Conservation (phyloP, 2,888 invertebrate species). For the Cosmia pyralina region DNA sequence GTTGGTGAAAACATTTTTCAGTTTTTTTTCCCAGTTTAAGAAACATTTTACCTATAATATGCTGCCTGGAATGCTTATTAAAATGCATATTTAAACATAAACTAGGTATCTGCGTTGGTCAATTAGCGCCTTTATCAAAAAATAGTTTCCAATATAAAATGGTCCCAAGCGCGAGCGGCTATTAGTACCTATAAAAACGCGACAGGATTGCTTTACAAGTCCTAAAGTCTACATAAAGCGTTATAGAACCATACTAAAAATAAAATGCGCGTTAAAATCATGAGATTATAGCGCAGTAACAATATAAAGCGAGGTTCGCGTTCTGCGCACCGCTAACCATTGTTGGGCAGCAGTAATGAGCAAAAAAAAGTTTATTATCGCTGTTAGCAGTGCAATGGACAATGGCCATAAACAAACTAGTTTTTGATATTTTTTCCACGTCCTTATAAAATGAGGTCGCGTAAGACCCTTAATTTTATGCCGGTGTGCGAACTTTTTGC, state of each 20-base stretch:
- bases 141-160: not conserved
- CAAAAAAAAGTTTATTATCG: conserved; percentile 70
- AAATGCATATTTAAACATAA: not conserved
- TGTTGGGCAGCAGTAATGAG: conserved; percentile 75
- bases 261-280: conserved; percentile 53
- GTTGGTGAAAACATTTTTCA: not conserved
- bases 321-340: conserved; percentile 65
- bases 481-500: conserved; percentile 19
- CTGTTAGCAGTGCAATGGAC: conserved; percentile 66
- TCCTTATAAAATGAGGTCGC: conserved; percentile 56
- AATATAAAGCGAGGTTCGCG: conserved; percentile 53
- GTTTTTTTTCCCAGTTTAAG: too few relatives aligned
- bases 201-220: conserved; percentile 44
- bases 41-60: not conserved
- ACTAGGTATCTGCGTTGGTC: not conserved
- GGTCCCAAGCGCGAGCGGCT: not conserved
- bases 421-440: conserved; percentile 63
- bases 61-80: not conserved
- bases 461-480: conserved; percentile 52
- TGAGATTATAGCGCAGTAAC: conserved; percentile 61
- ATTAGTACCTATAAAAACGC: conserved; percentile 37
- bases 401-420: conserved; percentile 73
- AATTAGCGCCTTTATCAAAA: conserved; percentile 16
- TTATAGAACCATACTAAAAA: conserved; percentile 55
- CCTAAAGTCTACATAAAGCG: conserved; percentile 34